Evolutionary conservation across 2,888 invertebrate species (phyloP).

Genomic region (Anthrax anthrax): DNA sequence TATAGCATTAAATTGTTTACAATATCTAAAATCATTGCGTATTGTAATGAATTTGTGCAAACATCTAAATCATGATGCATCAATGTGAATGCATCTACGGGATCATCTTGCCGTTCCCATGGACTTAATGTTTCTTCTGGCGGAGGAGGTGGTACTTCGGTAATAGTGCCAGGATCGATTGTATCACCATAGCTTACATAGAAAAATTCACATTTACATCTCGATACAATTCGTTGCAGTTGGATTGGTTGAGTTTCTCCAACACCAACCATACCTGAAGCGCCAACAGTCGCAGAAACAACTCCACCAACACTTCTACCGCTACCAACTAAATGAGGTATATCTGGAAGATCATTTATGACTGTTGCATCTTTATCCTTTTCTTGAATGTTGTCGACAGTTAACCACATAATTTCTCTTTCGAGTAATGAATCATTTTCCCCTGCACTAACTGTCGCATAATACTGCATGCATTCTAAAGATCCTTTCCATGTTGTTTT

Average conservation of each 20-base stretch:
- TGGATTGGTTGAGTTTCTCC: constrained; percentile 45
- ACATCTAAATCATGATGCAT: constrained; percentile 98
- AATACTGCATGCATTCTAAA: constrained; percentile 97
- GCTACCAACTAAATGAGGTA: constrained; percentile 79
- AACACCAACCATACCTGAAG: constrained; percentile 50
- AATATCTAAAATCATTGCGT: constrained; percentile 93
- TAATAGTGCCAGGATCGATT: constrained; percentile 36
- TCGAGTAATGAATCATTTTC: constrained; percentile 52
- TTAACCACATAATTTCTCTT: constrained; percentile 94
- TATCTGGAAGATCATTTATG: constrained; percentile 67
- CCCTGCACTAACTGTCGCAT: constrained; percentile 87
- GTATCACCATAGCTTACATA: constrained; percentile 88
- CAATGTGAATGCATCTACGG: constrained; percentile 91
- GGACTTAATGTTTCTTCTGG: constrained; percentile 53
- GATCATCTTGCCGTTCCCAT: constrained; percentile 71
- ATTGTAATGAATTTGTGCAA: constrained; percentile 89
- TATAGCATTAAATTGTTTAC: constrained; percentile 93
- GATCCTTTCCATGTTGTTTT: constrained; percentile 94
- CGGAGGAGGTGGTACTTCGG: constrained; percentile 56
- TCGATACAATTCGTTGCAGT: constrained; percentile 90
- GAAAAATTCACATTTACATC: constrained; percentile 97
- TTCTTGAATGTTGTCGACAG: constrained; percentile 82
- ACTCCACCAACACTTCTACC: constrained; percentile 96
- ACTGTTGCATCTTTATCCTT: constrained; percentile 63
- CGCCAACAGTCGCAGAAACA: constrained; percentile 81